Evolutionary conservation across 2,113 vertebrate genomes (phyloP).

Genomic region (Zapus hudsonius): DNA sequence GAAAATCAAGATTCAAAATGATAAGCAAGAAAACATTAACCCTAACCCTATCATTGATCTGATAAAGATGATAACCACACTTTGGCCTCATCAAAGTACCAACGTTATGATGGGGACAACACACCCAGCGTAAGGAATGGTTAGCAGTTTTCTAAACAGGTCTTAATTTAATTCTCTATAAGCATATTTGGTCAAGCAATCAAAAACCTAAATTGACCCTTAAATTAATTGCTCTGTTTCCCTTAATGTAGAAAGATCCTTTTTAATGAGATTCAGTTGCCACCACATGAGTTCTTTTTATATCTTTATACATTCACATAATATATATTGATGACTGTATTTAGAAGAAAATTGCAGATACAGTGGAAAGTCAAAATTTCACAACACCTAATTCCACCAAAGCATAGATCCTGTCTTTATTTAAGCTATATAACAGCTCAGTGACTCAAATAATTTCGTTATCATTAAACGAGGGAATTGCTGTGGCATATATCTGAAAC

Average conservation of each 20-base stretch:
- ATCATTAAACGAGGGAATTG: conserved; percentile 69
- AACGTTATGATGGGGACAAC: not conserved
- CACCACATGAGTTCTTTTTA: conserved; percentile 48
- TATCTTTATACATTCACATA: conserved; percentile 58
- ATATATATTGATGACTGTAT: conserved; percentile 50
- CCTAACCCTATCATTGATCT: not conserved
- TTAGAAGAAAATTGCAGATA: conserved; percentile 68
- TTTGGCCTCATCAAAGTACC: conserved; percentile 39
- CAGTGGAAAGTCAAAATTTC: conserved; percentile 41
- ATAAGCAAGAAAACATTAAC: not conserved
- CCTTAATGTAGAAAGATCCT: conserved; percentile 7
- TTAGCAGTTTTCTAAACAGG: conserved; percentile 59
- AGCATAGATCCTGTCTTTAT: conserved; percentile 44
- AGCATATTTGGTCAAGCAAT: conserved; percentile 65
- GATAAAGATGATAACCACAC: conserved; percentile 24
- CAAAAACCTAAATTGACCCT: conserved; percentile 36
- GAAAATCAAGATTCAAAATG: not conserved
- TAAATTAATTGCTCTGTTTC: conserved; percentile 60
- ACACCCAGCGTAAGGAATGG: conserved; percentile 51
- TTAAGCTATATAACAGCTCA: conserved; percentile 49
- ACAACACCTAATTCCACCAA: conserved; percentile 53
- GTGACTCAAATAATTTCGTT: conserved; percentile 52
- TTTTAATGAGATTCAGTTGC: conserved; percentile 42
- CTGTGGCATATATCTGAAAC: conserved; percentile 61
- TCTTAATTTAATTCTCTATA: conserved; percentile 23